Conservation (phyloP, 2,888 invertebrate genomes). For the Eupithecia abbreviata region DNA sequence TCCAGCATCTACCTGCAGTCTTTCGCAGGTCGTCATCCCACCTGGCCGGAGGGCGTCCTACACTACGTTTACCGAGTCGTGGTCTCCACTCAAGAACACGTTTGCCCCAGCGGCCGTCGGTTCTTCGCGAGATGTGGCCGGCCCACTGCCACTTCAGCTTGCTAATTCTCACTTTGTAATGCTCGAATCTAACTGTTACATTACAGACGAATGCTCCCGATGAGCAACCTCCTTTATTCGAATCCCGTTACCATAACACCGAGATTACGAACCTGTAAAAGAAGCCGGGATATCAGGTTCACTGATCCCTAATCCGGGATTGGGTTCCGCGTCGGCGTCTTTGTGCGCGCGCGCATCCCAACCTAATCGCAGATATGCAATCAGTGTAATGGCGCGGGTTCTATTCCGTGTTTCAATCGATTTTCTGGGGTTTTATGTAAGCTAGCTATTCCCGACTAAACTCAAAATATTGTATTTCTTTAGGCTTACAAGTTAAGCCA, state of each 20-base stretch:
- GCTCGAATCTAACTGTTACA: not conserved
- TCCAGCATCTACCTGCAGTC: too few species aligned
- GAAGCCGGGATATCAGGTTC: slow-evolving; percentile 23
- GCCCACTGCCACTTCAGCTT: too few species aligned
- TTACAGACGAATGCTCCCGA: not conserved
- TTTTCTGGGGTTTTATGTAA: slow-evolving; percentile 24
- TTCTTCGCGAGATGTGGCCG: too few species aligned
- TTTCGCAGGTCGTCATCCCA: too few species aligned
- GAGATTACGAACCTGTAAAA: slow-evolving; percentile 4
- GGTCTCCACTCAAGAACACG: too few species aligned
- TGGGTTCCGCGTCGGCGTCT: slow-evolving; percentile 69
- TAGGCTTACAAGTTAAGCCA: too few species aligned
- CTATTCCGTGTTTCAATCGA: slow-evolving; percentile 39
- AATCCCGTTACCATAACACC: slow-evolving; percentile 10
- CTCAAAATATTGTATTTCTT: too few species aligned
- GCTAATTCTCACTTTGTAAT: not conserved
- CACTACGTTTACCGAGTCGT: too few species aligned
- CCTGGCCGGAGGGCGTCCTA: too few species aligned
- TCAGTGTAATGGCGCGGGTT: slow-evolving; percentile 53
- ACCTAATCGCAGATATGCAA: slow-evolving; percentile 71
- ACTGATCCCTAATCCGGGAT: slow-evolving; percentile 54
- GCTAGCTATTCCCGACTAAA: not conserved
- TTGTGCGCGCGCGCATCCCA: slow-evolving; percentile 69
- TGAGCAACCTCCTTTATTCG: not conserved
- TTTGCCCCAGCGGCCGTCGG: too few species aligned